phyloP scores from a whole-genome alignment of 2,888 invertebrate species.

The Hesperia comma region DNA sequence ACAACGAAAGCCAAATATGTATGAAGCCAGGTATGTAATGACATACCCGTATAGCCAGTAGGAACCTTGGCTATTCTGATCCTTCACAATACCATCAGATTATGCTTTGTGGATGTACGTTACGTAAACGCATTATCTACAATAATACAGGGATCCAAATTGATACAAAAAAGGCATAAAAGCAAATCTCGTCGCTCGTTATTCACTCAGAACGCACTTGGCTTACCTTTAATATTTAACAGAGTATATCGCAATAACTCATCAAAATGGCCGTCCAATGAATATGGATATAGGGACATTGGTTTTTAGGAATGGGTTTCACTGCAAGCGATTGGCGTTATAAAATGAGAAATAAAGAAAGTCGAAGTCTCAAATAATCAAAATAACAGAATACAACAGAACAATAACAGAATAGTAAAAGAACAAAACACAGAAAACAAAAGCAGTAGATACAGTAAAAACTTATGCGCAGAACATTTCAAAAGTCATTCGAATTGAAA shows the following conservation, averaged over 20 bases:
- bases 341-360: no score
- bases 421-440: no score
- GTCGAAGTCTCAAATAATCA: no score
- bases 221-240: conserved; percentile 35
- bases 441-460: no score
- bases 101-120: not conserved
- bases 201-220: conserved; percentile 30
- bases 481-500: no score
- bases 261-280: conserved; percentile 60
- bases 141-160: conserved; percentile 23
- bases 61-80: not conserved
- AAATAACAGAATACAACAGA: no score
- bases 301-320: conserved; percentile 41
- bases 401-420: no score
- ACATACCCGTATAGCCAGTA: not conserved
- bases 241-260: conserved; percentile 45
- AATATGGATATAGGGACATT: conserved; percentile 57
- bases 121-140: conserved; percentile 6
- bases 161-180: conserved; percentile 36
- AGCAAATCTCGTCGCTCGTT: conserved; percentile 35
- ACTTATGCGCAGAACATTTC: no score
- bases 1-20: not conserved
- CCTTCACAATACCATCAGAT: not conserved
- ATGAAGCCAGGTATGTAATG: no score
- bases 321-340: not conserved